Base-by-base conservation (phyloP, 2,888 invertebrate species). In the Drosophila sordidula region DNA sequence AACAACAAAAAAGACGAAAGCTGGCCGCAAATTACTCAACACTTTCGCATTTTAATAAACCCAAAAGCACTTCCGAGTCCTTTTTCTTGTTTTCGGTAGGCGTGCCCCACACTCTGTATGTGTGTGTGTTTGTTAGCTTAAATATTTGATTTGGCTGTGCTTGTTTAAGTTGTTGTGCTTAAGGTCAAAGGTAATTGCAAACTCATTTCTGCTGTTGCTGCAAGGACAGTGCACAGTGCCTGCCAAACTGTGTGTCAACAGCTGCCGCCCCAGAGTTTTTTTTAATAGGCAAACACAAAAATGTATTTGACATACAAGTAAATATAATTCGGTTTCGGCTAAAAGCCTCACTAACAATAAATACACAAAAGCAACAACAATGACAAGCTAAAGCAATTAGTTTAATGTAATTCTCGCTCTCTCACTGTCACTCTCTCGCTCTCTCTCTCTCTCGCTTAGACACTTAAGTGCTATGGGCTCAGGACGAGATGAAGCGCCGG, bases 321-420 rank as follows among this genome's bases (percentile, higher is more conserved):
- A 84, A 84, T 81, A 87, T 75, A 81, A 84, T 84, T 84, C 80
- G 64, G 75, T 70, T 67, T 75, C 22, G 66, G 44, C 75, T 74
- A 74, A 77, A 78, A 77, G 75, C 77, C 52, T 32, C 45, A 77
- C 63, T 76, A 74, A 76, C 71, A 77, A 76, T 69, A 68, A 61
- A 72, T 55, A 74, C 65, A 66, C 47, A 71, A 66, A n/a, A 55
- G 56, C 76, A 77, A 71, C 77, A 72, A 71, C 71, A 80, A 80
- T 80, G 86, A 86, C 88, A 81, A 84, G 87, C 78, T 86, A 86
- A 86, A 84, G 86, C 86, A 86, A 86, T 86, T 86, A 86, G 82
- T 86, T 88, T 86, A 86, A 86, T 86, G 86, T 87, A 71, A 84
- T 86, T 84, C 71, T 50, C 47, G 52, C 58, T 45, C 65, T 49